A percentile compares a stretch with the other conserved stretches of the same genome.
These are phyloP conservation scores for Cyprinodon variegatus DNA, from an alignment of 2,113 vertebrate species.

Conservation along the genomic window DNA sequence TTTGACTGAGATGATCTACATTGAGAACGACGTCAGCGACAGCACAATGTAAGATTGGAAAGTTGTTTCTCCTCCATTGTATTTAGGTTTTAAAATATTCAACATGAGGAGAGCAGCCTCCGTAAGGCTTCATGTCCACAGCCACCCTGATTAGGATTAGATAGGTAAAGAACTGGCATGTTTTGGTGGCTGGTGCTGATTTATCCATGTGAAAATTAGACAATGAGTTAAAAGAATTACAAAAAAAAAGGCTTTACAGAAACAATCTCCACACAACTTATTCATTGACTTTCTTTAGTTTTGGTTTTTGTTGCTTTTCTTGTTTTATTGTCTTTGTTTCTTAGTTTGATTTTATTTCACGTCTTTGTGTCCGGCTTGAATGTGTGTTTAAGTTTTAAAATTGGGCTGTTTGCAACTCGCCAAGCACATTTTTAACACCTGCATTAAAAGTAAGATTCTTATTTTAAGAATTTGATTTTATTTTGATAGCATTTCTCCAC, in stretches of 20 bases:
- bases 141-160: not conserved
- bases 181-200: not conserved
- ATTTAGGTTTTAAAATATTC: not conserved
- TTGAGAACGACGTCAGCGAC: conserved; percentile 67
- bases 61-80: not conserved
- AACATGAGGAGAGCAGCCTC: not conserved
- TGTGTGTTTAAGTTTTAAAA: not conserved
- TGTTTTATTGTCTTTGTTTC: not conserved
- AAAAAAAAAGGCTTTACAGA: not conserved
- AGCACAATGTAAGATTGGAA: conserved; percentile 40
- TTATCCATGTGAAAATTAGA: not conserved
- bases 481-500: no score
- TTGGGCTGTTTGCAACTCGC: not conserved
- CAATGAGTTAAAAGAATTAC: not conserved
- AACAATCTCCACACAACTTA: not conserved
- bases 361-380: not conserved
- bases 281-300: not conserved
- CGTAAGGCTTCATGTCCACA: not conserved
- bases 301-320: not conserved
- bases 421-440: not conserved
- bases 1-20: conserved; percentile 69
- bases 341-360: not conserved
- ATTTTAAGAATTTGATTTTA: no score
- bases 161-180: no score
- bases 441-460: no score